Evolutionary conservation across 53 echinoderm and acorn worm species (phyloP).

Genomic region (Zoroaster sp.): DNA sequence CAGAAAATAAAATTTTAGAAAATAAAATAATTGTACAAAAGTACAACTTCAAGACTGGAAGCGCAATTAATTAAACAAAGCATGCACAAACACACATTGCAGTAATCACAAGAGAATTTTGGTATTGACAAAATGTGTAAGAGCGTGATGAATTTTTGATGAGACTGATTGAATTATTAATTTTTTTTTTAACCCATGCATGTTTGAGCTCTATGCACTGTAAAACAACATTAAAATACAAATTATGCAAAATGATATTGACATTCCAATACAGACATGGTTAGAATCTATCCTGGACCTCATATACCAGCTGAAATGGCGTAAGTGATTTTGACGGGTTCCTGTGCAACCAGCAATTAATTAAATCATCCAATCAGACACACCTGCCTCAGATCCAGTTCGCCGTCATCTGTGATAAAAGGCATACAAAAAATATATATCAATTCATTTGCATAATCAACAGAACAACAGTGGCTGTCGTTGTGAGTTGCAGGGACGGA

Average conservation of each 20-base stretch:
- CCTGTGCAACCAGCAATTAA: constrained; percentile 11
- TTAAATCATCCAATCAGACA: constrained; percentile 43
- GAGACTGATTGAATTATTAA: neutral
- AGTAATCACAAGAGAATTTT: neutral
- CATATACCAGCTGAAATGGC: neutral
- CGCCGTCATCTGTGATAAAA: neutral
- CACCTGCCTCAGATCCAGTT: constrained; percentile 1
- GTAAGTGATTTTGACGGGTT: neutral
- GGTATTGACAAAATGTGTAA: neutral
- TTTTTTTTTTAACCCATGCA: neutral
- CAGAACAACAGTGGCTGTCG: neutral
- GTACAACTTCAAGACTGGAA: no score
- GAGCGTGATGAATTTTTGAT: neutral
- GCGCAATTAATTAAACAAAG: no score
- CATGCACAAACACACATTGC: no score
- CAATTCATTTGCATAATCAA: constrained; percentile 45
- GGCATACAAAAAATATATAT: neutral
- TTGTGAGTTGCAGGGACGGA: neutral
- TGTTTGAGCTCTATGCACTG: no score
- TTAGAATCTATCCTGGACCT: neutral
- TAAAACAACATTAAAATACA: no score
- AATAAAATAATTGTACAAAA: no score
- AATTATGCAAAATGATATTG: neutral
- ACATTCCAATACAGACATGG: neutral
- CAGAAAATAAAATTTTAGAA: no score